Evolutionary conservation across 2,113 vertebrate species (phyloP).

Genomic region (Hoplias malabaricus): DNA sequence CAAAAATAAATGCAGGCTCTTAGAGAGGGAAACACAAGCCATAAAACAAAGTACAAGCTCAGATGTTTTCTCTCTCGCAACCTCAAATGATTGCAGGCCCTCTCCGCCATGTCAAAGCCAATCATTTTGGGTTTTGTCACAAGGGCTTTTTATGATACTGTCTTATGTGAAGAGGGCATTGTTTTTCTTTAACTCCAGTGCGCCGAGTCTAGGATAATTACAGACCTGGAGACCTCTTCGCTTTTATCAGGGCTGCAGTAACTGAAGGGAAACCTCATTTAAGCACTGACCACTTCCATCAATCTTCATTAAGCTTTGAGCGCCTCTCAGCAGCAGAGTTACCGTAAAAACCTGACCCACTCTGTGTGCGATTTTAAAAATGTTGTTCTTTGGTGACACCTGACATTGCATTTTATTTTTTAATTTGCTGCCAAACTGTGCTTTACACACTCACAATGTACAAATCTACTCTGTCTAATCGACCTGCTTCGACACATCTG

Average conservation of each 20-base stretch:
- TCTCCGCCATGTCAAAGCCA: conserved; percentile 64
- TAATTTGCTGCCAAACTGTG: too few species aligned
- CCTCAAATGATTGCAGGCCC: conserved; percentile 69
- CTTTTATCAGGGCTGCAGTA: conserved; percentile 7
- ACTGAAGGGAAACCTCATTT: conserved; percentile 4
- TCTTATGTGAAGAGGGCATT: conserved; percentile 41
- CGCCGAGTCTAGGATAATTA: conserved; percentile 21
- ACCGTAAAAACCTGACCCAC: too few species aligned
- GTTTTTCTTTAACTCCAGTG: conserved; percentile 27
- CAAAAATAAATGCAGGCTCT: conserved; percentile 68
- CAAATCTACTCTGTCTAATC: too few species aligned
- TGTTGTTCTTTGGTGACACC: too few species aligned
- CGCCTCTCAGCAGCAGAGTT: not conserved
- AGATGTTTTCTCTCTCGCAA: conserved; percentile 57
- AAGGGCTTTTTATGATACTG: conserved; percentile 57
- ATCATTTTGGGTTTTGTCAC: conserved; percentile 68
- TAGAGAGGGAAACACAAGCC: conserved; percentile 54
- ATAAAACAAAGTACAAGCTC: conserved; percentile 67
- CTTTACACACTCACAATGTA: too few species aligned
- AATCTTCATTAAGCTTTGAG: conserved; percentile 23
- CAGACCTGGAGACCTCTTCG: not conserved
- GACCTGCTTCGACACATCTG: too few species aligned
- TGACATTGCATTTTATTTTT: too few species aligned
- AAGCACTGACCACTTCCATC: conserved; percentile 7
- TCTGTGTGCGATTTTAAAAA: not conserved